These are phyloP conservation scores for Enteromius fasciolatus DNA, from an alignment of 2,797 vertebrate genomes.

Conservation along the genomic window DNA sequence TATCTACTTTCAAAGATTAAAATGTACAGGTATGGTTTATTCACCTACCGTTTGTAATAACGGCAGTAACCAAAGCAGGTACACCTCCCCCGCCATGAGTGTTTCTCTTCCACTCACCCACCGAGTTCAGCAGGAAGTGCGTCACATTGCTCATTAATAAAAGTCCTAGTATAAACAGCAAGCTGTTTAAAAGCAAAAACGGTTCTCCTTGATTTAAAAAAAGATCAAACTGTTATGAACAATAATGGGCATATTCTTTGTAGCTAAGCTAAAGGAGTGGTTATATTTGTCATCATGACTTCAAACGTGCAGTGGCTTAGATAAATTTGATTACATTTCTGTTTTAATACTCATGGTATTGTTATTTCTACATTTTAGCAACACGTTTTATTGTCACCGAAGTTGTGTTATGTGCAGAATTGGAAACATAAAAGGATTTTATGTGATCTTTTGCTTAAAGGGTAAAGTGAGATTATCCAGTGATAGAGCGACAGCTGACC, in stretches of 20 bases:
- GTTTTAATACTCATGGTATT: neutral
- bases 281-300: neutral
- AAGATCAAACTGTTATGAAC: neutral
- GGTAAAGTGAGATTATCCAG: slow-evolving; percentile 10
- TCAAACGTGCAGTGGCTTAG: neutral
- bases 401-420: neutral
- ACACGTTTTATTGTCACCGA: neutral
- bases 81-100: slow-evolving; percentile 80
- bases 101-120: slow-evolving; percentile 60
- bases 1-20: neutral
- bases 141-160: slow-evolving; percentile 11
- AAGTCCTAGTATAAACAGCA: neutral
- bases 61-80: slow-evolving; percentile 78
- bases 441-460: neutral
- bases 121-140: slow-evolving; percentile 3
- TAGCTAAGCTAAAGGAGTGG: neutral
- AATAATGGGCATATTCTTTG: neutral
- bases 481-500: slow-evolving; percentile 24
- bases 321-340: no score
- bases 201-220: neutral
- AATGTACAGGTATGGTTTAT: neutral
- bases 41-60: slow-evolving; percentile 79
- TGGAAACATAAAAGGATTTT: neutral
- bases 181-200: neutral
- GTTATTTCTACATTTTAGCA: neutral